phyloP scores from a whole-genome alignment of 1,140 invertebrate genomes.

The Aphelinus certus region DNA sequence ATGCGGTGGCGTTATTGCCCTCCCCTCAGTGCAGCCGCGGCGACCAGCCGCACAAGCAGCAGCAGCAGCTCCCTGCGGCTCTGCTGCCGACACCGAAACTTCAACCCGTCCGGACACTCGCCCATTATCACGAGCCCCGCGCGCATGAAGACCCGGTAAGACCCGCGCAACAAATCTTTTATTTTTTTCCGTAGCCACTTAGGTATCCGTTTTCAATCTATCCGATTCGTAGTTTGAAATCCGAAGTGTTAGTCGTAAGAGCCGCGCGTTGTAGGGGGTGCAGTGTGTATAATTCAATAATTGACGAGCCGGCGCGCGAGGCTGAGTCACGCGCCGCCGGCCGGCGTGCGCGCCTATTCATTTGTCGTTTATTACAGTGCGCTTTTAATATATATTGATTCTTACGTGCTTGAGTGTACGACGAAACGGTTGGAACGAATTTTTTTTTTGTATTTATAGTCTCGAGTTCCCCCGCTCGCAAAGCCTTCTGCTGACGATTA shows the following conservation, averaged over 20 bases:
- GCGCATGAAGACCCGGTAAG: constrained; percentile 16
- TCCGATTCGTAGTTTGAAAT: no score
- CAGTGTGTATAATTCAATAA: constrained; percentile 1
- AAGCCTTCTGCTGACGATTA: no score
- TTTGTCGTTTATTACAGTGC: neutral
- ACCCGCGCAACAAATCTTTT: neutral
- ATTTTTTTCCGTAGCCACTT: neutral
- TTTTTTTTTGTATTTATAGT: no score
- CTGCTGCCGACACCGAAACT: neutral
- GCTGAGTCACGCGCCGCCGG: constrained; percentile 18
- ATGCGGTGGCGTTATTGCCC: neutral
- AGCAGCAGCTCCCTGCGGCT: neutral
- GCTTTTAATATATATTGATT: constrained; percentile 10
- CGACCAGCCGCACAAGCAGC: constrained; percentile 1
- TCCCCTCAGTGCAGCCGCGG: neutral
- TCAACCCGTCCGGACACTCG: no score
- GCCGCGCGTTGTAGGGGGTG: neutral
- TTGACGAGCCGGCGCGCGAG: neutral
- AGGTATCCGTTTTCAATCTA: no score
- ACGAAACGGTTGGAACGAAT: no score
- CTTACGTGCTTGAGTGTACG: neutral
- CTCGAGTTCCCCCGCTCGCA: no score
- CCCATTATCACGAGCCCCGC: neutral
- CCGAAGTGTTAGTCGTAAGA: no score
- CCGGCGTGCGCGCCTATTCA: neutral